A percentile compares a stretch with the other conserved stretches of the same genome.
Conservation (phyloP, 2,888 invertebrate species). For the Linnaemya tessellans region DNA sequence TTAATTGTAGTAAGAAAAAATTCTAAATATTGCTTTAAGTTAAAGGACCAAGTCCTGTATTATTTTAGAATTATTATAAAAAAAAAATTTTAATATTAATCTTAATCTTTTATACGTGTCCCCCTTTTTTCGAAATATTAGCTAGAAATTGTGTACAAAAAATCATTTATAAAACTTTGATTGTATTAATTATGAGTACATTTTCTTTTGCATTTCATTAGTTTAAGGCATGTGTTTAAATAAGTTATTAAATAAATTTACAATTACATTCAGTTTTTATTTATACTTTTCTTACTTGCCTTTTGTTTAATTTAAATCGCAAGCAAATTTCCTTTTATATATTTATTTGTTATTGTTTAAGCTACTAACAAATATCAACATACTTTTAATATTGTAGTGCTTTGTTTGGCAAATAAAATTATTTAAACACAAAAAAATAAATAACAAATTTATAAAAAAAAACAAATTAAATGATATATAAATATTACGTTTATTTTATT, state of each 20-base stretch:
- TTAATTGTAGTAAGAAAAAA: neutral
- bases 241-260: constrained; percentile 47
- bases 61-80: neutral
- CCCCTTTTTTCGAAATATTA: constrained; percentile 9
- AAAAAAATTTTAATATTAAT: too few relatives aligned
- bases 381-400: neutral
- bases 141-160: constrained; percentile 25
- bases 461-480: neutral
- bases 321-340: constrained; percentile 64
- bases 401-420: constrained; percentile 66
- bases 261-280: constrained; percentile 39
- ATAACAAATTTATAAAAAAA: constrained; percentile 16
- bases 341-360: constrained; percentile 49
- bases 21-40: constrained; percentile 21
- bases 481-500: constrained; percentile 28
- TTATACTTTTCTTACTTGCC: constrained; percentile 28
- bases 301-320: constrained; percentile 44
- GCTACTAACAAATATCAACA: constrained; percentile 27
- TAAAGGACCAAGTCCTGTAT: constrained; percentile 42
- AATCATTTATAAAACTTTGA: constrained; percentile 24
- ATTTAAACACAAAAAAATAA: constrained; percentile 39
- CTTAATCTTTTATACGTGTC: constrained; percentile 25
- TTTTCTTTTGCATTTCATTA: constrained; percentile 39
- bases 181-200: constrained; percentile 8
- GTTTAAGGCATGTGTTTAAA: constrained; percentile 20